Conservation (phyloP, 2,888 invertebrate genomes). For the Synanthedon vespiformis region DNA sequence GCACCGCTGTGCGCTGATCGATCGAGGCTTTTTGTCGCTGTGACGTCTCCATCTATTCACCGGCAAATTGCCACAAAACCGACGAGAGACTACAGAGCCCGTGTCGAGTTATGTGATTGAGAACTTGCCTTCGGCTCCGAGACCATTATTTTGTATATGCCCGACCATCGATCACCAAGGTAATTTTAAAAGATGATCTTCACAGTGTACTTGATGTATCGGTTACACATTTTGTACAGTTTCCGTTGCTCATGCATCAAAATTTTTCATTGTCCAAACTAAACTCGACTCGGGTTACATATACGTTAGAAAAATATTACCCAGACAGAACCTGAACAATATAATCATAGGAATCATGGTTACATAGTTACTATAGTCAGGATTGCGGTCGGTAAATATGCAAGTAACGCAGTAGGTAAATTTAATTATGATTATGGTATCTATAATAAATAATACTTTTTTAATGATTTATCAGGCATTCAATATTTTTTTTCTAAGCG, state of each 20-base stretch:
- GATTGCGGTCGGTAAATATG: too few relatives aligned
- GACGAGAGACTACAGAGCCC: slow-evolving; percentile 30
- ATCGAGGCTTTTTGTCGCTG: slow-evolving; percentile 64
- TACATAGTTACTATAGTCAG: too few relatives aligned
- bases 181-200: slow-evolving; percentile 11
- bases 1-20: slow-evolving; percentile 41
- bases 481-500: too few relatives aligned
- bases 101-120: slow-evolving; percentile 49
- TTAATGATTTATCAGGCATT: too few relatives aligned
- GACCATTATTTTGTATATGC: slow-evolving; percentile 57
- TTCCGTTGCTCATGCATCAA: slow-evolving; percentile 21
- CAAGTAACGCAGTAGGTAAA: too few relatives aligned
- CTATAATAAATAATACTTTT: too few relatives aligned
- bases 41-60: slow-evolving; percentile 64
- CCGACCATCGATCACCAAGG: slow-evolving; percentile 51
- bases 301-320: neutral
- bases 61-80: slow-evolving; percentile 54
- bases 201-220: slow-evolving; percentile 22
- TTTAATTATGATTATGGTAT: too few relatives aligned
- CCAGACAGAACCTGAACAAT: too few relatives aligned
- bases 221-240: slow-evolving; percentile 18
- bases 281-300: neutral
- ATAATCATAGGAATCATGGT: too few relatives aligned
- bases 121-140: slow-evolving; percentile 25
- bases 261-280: slow-evolving; percentile 28